Conservation (phyloP, 1,140 invertebrate species). For the Sitobion miscanthi region DNA sequence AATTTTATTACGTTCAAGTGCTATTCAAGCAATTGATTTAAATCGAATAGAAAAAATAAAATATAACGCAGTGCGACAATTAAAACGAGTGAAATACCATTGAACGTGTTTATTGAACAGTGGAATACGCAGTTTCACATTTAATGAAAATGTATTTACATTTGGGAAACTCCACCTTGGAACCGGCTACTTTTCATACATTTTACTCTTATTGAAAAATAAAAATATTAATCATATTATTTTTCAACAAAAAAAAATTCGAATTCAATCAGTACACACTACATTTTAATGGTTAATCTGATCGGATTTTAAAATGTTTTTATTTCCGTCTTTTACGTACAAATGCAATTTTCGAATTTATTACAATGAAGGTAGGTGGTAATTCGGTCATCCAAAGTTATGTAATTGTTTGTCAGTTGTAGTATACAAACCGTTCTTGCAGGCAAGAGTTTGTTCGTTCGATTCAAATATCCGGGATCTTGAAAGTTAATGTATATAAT, state of each 20-base stretch:
- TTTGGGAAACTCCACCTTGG: neutral
- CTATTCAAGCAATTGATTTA: neutral
- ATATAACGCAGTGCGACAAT: neutral
- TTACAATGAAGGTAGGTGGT: neutral
- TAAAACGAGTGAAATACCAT: neutral
- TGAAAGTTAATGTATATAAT: neutral
- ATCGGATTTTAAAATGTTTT: neutral
- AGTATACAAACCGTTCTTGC: too few species aligned
- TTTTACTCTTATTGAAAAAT: neutral
- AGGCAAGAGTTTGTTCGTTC: neutral
- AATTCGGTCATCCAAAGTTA: neutral
- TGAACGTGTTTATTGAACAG: neutral
- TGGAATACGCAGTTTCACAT: neutral
- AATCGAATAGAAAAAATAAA: slow-evolving; percentile 15
- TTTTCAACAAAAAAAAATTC: neutral
- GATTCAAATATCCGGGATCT: neutral
- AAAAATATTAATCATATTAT: neutral
- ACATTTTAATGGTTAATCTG: neutral
- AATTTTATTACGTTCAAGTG: neutral
- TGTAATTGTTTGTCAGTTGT: neutral
- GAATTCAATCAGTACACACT: neutral
- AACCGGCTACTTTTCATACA: neutral
- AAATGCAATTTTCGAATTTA: neutral
- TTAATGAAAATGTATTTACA: slow-evolving; percentile 30
- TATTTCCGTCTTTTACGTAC: neutral